Conservation (phyloP, 1,140 invertebrate species). For the Sinella curviseta region DNA sequence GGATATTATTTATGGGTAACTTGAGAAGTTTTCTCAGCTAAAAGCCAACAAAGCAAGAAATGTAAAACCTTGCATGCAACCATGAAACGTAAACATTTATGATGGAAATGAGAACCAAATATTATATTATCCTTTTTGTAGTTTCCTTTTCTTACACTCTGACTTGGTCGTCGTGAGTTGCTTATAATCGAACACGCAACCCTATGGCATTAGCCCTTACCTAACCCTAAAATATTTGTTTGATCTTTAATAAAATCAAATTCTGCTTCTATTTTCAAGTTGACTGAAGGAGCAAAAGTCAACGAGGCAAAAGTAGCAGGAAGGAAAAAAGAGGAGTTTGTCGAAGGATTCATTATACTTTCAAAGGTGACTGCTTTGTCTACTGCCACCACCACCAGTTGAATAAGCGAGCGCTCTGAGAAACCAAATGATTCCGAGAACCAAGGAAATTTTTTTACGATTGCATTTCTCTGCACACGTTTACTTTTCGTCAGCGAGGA, state of each 20-base stretch:
- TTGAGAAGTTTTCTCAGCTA: conserved; percentile 14
- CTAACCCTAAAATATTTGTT: not conserved
- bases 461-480: too few relatives aligned
- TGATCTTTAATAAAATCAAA: too few relatives aligned
- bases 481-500: too few relatives aligned
- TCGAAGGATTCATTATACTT: not conserved
- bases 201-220: too few relatives aligned
- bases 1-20: too few relatives aligned
- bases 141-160: too few relatives aligned
- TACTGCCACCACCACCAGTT: not conserved
- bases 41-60: not conserved
- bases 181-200: too few relatives aligned
- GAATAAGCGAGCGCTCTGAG: not conserved
- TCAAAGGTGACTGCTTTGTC: not conserved
- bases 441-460: too few relatives aligned
- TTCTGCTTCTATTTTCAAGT: too few relatives aligned
- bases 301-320: not conserved
- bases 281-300: not conserved
- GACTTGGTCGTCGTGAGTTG: too few relatives aligned
- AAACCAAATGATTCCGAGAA: not conserved
- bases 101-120: conserved; percentile 17
- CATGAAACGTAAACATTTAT: conserved; percentile 9
- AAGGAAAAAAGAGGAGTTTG: not conserved
- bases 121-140: too few relatives aligned
- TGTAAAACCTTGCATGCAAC: too few relatives aligned